phyloP scores from a whole-genome alignment of 2,797 vertebrate species.

The Epinephelus malabaricus region DNA sequence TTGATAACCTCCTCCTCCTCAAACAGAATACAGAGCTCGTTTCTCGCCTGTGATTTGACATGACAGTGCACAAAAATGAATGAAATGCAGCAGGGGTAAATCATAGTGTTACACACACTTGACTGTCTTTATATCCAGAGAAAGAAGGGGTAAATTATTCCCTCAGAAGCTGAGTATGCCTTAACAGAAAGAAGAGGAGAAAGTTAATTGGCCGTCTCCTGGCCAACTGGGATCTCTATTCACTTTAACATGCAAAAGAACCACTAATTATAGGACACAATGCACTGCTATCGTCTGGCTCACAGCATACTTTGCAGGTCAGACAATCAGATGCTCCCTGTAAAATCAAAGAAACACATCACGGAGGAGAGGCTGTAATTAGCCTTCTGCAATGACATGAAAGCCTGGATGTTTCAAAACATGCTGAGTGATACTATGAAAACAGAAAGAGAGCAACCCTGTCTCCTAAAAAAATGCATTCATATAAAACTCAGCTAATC shows the following conservation, averaged over 20 bases:
- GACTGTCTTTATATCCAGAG: conserved; percentile 69
- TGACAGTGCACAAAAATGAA: conserved; percentile 33
- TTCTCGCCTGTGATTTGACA: conserved; percentile 28
- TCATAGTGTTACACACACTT: conserved; percentile 56
- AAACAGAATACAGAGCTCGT: conserved; percentile 25
- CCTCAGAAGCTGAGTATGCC: conserved; percentile 61
- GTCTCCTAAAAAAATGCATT: conserved; percentile 11
- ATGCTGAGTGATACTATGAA: conserved; percentile 21
- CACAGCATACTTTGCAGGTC: conserved; percentile 78
- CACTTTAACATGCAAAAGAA: conserved; percentile 84
- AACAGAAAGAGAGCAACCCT: conserved; percentile 1
- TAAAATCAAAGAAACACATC: conserved; percentile 65
- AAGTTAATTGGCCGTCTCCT: conserved; percentile 85
- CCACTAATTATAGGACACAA: conserved; percentile 83
- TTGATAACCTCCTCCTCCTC: conserved; percentile 9
- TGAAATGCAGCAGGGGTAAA: conserved; percentile 49
- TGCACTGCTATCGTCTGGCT: conserved; percentile 75
- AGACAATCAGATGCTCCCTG: conserved; percentile 75
- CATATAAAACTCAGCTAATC: neutral
- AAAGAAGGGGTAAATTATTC: conserved; percentile 69
- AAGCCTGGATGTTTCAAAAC: conserved; percentile 52
- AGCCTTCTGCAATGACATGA: conserved; percentile 48
- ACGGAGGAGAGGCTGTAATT: conserved; percentile 59
- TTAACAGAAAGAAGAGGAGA: conserved; percentile 71
- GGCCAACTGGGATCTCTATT: conserved; percentile 83